Conservation (phyloP, 2,888 invertebrate genomes). For the Polyploca ridens region DNA sequence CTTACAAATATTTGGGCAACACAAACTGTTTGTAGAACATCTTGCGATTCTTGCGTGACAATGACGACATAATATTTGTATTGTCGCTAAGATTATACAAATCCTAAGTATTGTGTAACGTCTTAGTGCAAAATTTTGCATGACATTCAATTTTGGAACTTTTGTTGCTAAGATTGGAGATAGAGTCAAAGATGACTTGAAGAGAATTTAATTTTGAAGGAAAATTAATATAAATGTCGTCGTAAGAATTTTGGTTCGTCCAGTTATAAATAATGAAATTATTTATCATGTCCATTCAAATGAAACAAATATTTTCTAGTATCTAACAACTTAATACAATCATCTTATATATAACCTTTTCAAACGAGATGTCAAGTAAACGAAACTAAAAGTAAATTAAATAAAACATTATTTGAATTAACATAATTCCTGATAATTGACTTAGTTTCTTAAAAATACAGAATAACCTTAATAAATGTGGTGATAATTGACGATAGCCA, state of each 20-base stretch:
- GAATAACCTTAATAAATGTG: not conserved
- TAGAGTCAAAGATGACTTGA: not conserved
- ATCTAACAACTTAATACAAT: not conserved
- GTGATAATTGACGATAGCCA: not conserved
- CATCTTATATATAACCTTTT: not conserved
- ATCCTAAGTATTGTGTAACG: conserved; percentile 57
- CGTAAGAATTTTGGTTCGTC: not conserved
- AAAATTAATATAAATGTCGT: no score
- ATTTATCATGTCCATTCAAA: not conserved
- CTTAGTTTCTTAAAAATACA: not conserved
- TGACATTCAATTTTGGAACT: conserved; percentile 52
- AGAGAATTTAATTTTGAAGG: conserved; percentile 1
- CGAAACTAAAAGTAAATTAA: not conserved
- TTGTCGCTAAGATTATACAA: conserved; percentile 52
- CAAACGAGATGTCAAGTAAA: not conserved
- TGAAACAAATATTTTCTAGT: not conserved
- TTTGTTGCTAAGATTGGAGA: not conserved
- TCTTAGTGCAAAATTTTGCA: conserved; percentile 58
- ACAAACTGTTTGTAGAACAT: conserved; percentile 47
- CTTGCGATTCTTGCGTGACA: conserved; percentile 61
- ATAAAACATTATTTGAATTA: not conserved
- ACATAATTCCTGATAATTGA: not conserved
- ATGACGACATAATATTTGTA: conserved; percentile 75
- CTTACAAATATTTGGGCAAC: conserved; percentile 65
- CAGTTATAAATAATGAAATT: not conserved